phyloP scores from a whole-genome alignment of 2,888 invertebrate genomes.

The Macaria liturata region DNA sequence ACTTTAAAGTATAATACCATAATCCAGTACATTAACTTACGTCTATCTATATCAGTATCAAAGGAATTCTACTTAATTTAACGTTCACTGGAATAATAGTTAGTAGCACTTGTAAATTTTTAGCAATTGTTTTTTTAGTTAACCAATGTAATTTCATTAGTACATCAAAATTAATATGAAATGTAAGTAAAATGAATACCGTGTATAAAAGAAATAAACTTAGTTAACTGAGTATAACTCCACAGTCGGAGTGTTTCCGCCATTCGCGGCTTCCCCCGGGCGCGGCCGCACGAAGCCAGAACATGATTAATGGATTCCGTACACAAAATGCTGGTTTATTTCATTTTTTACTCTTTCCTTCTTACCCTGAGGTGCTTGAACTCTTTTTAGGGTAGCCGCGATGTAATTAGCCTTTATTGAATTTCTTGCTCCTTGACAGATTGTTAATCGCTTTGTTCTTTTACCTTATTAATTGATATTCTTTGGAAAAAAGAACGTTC shows the following conservation, averaged over 20 bases:
- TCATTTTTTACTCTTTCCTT: conserved; percentile 39
- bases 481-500: no score
- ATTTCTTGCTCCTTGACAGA: conserved; percentile 45
- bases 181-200: no score
- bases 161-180: no score
- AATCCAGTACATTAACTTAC: no score
- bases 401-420: conserved; percentile 58
- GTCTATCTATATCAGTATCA: no score
- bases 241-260: conserved; percentile 14
- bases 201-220: no score
- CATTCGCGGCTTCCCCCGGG: conserved; percentile 45
- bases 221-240: no score
- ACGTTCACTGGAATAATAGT: no score
- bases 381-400: conserved; percentile 56
- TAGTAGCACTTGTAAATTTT: no score
- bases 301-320: conserved; percentile 67
- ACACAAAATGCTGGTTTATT: conserved; percentile 49
- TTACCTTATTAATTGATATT: conserved; percentile 3
- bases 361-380: conserved; percentile 55
- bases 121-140: no score
- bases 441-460: conserved; percentile 45
- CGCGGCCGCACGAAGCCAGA: conserved; percentile 51
- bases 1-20: background rate
- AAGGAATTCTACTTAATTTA: no score
- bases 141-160: no score